Percentiles rank a stretch among this genome's conserved stretches.
Evolutionary conservation across 1,140 invertebrate species (phyloP).

Genomic region (Musca domestica): DNA sequence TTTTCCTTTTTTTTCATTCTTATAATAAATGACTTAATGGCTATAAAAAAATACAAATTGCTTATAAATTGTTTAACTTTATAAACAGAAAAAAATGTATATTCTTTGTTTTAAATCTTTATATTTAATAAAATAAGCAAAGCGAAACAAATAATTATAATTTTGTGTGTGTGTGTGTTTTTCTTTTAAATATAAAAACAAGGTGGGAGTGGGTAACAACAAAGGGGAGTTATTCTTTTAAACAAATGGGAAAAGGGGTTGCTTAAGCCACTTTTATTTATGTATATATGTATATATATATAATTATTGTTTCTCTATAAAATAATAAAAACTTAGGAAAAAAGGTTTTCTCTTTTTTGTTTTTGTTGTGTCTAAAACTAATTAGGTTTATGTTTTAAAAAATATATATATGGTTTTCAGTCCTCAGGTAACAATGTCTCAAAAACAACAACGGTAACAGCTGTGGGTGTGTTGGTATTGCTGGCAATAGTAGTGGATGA

Average conservation of each 20-base stretch:
- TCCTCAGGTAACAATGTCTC: conserved; percentile 56
- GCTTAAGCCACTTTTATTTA: too few relatives aligned
- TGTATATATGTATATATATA: too few relatives aligned
- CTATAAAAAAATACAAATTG: conserved; percentile 14
- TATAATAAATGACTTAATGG: too few relatives aligned
- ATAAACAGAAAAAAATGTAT: background rate
- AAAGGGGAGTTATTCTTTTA: background rate
- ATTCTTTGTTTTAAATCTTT: background rate
- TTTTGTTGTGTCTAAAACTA: background rate
- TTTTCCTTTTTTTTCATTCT: background rate
- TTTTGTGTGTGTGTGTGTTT: background rate
- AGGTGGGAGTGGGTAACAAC: conserved; percentile 14
- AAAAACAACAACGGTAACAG: conserved; percentile 55
- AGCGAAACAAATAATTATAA: background rate
- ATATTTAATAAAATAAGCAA: background rate
- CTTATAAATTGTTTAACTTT: background rate
- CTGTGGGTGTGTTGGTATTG: conserved; percentile 44
- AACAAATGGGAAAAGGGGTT: too few relatives aligned
- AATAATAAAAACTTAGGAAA: background rate
- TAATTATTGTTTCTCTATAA: too few relatives aligned
- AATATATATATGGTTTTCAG: conserved; percentile 33
- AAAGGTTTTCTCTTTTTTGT: background rate
- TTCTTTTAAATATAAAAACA: background rate
- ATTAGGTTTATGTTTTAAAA: background rate
- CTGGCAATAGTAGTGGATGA: conserved; percentile 4